A percentile compares a stretch with the other conserved stretches of the same genome.
Conservation (phyloP, 2,888 invertebrate genomes). For the Spodoptera exigua region DNA sequence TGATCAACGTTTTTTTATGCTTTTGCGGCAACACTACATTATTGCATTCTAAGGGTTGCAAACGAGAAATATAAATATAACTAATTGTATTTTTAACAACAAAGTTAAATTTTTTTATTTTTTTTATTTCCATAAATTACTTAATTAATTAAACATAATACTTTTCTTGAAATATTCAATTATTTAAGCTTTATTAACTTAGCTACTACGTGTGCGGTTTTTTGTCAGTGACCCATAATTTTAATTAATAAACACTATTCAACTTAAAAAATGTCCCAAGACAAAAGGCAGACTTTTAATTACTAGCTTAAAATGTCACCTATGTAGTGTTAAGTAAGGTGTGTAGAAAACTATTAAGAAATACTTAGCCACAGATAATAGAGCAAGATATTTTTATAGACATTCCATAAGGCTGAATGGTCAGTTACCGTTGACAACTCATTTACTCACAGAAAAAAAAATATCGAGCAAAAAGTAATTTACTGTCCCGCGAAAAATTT, state of each 20-base stretch:
- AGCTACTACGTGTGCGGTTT: neutral
- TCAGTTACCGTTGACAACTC: conserved; percentile 27
- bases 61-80: too few species aligned
- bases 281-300: conserved; percentile 29
- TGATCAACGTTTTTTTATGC: too few species aligned
- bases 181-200: too few species aligned
- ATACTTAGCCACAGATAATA: conserved; percentile 29
- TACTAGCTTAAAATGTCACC: conserved; percentile 34
- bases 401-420: conserved; percentile 41
- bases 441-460: conserved; percentile 7
- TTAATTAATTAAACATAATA: too few species aligned
- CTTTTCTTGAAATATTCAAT: too few species aligned
- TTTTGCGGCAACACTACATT: too few species aligned
- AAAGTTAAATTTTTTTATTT: too few species aligned
- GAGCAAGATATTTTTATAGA: conserved; percentile 46
- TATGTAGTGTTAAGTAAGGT: conserved; percentile 30
- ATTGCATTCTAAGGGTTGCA: too few species aligned
- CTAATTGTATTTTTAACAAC: too few species aligned
- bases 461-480: conserved; percentile 1
- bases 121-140: too few species aligned
- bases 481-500: too few species aligned
- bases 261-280: conserved; percentile 4
- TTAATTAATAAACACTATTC: conserved; percentile 7
- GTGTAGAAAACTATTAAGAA: conserved; percentile 44
- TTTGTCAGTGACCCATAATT: neutral